Evolutionary conservation across 2,888 invertebrate genomes (phyloP).

Genomic region (Pomacea canaliculata): DNA sequence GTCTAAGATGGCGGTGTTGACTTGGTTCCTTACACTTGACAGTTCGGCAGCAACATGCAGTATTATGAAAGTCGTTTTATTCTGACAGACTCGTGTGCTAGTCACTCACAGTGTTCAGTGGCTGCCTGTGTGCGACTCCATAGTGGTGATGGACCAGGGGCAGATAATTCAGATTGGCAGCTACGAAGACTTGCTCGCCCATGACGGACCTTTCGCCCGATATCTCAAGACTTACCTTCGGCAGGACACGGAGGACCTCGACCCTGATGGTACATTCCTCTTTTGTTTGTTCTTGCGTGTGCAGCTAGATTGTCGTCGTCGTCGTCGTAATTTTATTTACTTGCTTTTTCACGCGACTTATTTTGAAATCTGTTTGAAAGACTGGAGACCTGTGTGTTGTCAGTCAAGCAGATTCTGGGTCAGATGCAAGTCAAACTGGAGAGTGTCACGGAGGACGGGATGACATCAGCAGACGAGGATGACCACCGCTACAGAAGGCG

Average conservation of each 20-base stretch:
- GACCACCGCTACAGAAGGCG: conserved; percentile 4
- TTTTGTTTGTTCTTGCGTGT: background rate
- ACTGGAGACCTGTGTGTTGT: background rate
- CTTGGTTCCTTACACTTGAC: too few relatives aligned
- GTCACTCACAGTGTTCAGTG: conserved; percentile 97
- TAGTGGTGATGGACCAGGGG: conserved; percentile 90
- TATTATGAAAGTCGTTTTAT: too few relatives aligned
- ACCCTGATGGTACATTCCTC: conserved; percentile 50
- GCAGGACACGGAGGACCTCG: conserved; percentile 58
- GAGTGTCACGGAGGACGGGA: conserved; percentile 33
- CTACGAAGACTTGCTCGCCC: conserved; percentile 88
- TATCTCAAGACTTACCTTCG: conserved; percentile 72
- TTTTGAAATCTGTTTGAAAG: too few relatives aligned
- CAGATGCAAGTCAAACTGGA: conserved; percentile 37
- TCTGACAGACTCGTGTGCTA: conserved; percentile 81
- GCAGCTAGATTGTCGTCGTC: background rate
- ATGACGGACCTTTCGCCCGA: conserved; percentile 76
- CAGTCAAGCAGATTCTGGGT: conserved; percentile 31
- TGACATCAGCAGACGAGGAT: conserved; percentile 36
- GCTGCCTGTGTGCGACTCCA: conserved; percentile 89
- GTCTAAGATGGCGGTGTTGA: too few relatives aligned
- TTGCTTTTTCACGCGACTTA: too few relatives aligned
- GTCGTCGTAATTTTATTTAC: too few relatives aligned
- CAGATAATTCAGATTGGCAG: conserved; percentile 89
- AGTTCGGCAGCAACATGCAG: too few relatives aligned